Evolutionary conservation across 2,888 invertebrate species (phyloP).

Genomic region (Embidobia sp.): DNA sequence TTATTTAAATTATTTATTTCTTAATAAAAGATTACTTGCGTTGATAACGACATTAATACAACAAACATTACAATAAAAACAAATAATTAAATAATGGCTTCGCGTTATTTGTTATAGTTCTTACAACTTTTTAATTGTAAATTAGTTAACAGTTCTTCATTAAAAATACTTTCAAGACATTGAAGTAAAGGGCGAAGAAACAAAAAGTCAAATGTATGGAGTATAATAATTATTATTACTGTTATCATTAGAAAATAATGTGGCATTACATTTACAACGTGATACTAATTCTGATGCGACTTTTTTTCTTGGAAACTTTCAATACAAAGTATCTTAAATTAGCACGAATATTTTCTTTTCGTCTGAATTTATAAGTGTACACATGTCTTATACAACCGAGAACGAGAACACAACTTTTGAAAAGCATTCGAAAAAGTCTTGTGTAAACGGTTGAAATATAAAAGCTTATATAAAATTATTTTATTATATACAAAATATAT

Average conservation of each 20-base stretch:
- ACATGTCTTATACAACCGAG: slow-evolving; percentile 8
- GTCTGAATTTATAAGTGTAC: slow-evolving; percentile 26
- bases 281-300: slow-evolving; percentile 41
- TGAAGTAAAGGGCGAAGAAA: not conserved
- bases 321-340: slow-evolving; percentile 42
- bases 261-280: slow-evolving; percentile 43
- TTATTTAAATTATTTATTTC: too few relatives aligned
- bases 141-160: too few relatives aligned
- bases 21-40: too few relatives aligned
- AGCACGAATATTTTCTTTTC: slow-evolving; percentile 27
- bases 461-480: slow-evolving; percentile 52
- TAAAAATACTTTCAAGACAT: not conserved
- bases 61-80: too few relatives aligned
- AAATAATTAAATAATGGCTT: too few relatives aligned
- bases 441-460: slow-evolving; percentile 53
- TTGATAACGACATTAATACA: too few relatives aligned
- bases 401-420: slow-evolving; percentile 21
- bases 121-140: too few relatives aligned
- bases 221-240: slow-evolving; percentile 54
- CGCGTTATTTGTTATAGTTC: too few relatives aligned
- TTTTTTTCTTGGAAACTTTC: slow-evolving; percentile 18
- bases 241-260: slow-evolving; percentile 46
- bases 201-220: not conserved
- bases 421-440: slow-evolving; percentile 16
- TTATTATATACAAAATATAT: slow-evolving; percentile 55